Evolutionary conservation across 2,113 vertebrate genomes (phyloP), one percentile per base, ranked within the genome.

Genomic region (Brienomyrus brachyistius): DNA sequence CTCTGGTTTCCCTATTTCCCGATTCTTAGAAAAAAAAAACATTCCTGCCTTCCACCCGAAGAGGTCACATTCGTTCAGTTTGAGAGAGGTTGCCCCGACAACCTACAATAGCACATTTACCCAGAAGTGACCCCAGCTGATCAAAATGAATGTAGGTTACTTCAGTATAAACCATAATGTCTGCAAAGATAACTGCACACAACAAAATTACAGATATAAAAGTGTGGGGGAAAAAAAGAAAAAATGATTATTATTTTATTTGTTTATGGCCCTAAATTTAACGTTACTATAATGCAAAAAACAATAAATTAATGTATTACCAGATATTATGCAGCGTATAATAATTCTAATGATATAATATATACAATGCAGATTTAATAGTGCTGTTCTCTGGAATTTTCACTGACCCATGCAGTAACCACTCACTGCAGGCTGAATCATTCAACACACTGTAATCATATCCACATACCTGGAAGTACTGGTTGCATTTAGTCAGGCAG

Each of bases 61-160:
- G 35, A 62, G 87, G 52, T 40, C 8, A 87, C 85, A 87, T 87
- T 87, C 85, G 48, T 87, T 87, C 85, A 87, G 3, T 6, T 19
- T 15, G 11, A 1, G 4, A 87, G 85, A 19, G 6, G 85, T 54
- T 35, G 85, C 17, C 85, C 51, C 0, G 54, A 35, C 66, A 51
- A 84, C 70, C 59, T 51, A 13, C 89, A 91, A 40, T 92, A 88
- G 48, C 86, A 52, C 77, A 3, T 92, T 91, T 90, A 90, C 84
- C 91, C 91, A 88, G n/a, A 74, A 77, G 89, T 92, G 74, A 91
- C 92, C 92, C 54, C 23, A 59, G 59, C 40, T 19, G 83, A 8
- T 83, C 48, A 4, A 50, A 45, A 86, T 17, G 4, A 59, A 88
- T 52, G 6, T 43, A 89, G 90, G 90, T 92, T 92, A 92, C 88